Evolutionary conservation across 35 echinoderm and acorn worm species (phyloP).

Genomic region (Apostichopus japonicus): DNA sequence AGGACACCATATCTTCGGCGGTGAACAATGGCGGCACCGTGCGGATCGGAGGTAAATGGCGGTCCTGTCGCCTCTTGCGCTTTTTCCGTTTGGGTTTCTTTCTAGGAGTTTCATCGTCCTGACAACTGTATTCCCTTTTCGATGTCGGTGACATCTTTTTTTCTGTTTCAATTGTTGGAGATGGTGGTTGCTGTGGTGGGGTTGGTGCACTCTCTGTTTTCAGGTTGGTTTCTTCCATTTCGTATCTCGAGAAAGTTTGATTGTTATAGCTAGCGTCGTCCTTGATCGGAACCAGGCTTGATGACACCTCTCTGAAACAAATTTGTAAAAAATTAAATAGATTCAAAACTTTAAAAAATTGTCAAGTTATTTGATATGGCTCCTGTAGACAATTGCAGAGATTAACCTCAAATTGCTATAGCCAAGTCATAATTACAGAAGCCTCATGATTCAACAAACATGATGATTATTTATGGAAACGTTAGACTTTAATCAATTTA

Average conservation of each 20-base stretch:
- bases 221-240: conserved; percentile 29
- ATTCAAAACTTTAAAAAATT: too few species aligned
- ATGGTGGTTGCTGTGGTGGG: background rate
- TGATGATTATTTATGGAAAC: too few species aligned
- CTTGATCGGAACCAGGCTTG: conserved; percentile 46
- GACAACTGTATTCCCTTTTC: background rate
- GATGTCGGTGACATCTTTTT: background rate
- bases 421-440: too few species aligned
- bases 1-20: conserved; percentile 45
- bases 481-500: too few species aligned
- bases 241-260: background rate
- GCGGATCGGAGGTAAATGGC: conserved; percentile 28
- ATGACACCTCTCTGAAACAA: conserved; percentile 19
- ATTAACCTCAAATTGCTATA: too few species aligned
- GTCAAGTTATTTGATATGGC: too few species aligned
- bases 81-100: conserved; percentile 43
- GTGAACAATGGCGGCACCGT: conserved; percentile 31
- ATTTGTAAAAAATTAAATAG: too few species aligned
- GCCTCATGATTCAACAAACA: too few species aligned
- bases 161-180: background rate
- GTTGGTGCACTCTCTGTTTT: background rate
- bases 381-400: too few species aligned
- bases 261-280: background rate
- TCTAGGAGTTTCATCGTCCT: background rate
- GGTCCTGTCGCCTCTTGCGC: conserved; percentile 16